phyloP scores from a whole-genome alignment of 2,113 vertebrate species.

The Neomonachus schauinslandi region DNA sequence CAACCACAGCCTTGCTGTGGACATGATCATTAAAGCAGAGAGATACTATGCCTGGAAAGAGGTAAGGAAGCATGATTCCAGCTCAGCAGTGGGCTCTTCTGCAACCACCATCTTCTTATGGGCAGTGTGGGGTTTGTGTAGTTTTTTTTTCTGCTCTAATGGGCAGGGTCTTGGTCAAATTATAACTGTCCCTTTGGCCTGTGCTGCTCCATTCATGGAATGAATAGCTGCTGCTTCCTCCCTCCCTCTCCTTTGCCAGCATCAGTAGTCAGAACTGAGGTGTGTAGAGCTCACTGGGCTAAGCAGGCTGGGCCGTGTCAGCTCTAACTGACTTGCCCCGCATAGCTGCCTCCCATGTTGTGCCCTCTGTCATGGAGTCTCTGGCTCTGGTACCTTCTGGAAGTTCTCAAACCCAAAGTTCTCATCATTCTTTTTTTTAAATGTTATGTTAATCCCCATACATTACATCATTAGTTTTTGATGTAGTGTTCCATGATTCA shows the following conservation, averaged over 20 bases:
- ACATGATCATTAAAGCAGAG: slow-evolving; percentile 98
- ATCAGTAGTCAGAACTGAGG: not conserved
- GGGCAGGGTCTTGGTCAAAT: not conserved
- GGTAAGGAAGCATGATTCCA: slow-evolving; percentile 82
- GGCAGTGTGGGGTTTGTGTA: too few relatives aligned
- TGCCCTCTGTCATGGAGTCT: not conserved
- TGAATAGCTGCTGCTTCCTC: not conserved
- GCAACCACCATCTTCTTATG: not conserved
- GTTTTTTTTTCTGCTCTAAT: not conserved
- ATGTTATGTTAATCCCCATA: too few relatives aligned
- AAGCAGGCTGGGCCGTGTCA: accelerated
- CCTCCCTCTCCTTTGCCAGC: not conserved
- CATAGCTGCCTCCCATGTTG: not conserved
- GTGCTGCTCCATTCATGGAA: not conserved
- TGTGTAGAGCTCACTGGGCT: not conserved
- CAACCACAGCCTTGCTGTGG: slow-evolving; percentile 89
- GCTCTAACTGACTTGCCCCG: not conserved
- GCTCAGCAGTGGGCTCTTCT: not conserved
- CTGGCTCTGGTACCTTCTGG: not conserved
- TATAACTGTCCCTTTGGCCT: not conserved
- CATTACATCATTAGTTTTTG: too few relatives aligned
- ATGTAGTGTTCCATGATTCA: too few relatives aligned
- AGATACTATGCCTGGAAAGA: slow-evolving; percentile 88
- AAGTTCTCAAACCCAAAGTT: not conserved
- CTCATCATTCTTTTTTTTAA: too few relatives aligned